These are phyloP conservation scores for Troides helena DNA, from an alignment of 2,888 invertebrate species.

Conservation along the genomic window DNA sequence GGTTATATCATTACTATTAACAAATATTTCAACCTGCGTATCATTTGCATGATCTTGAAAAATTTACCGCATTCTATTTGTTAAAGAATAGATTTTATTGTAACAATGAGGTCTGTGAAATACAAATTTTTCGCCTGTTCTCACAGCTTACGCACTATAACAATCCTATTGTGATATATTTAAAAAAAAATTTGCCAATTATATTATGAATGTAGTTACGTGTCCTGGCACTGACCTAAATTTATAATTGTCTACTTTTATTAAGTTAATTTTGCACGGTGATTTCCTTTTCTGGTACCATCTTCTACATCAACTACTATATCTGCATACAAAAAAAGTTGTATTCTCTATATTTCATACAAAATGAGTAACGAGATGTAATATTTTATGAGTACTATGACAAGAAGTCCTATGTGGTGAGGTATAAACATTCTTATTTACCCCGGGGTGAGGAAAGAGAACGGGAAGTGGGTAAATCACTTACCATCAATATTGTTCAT, in stretches of 20 bases:
- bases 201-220: neutral
- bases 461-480: too few relatives aligned
- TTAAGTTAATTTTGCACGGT: neutral
- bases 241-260: neutral
- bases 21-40: conserved; percentile 6
- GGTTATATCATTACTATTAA: neutral
- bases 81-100: conserved; percentile 16
- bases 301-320: too few relatives aligned
- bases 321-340: too few relatives aligned
- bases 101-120: conserved; percentile 10
- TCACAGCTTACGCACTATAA: conserved; percentile 10
- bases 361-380: too few relatives aligned
- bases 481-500: too few relatives aligned
- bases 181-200: neutral
- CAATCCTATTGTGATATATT: conserved; percentile 10
- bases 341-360: too few relatives aligned
- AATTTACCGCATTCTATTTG: conserved; percentile 4
- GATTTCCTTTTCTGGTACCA: neutral
- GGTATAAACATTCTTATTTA: too few relatives aligned
- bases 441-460: too few relatives aligned
- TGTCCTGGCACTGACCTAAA: neutral
- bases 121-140: conserved; percentile 14
- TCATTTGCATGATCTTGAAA: neutral
- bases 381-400: too few relatives aligned
- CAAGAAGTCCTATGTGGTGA: too few relatives aligned